Percentiles rank a stretch among this genome's conserved stretches.
Evolutionary conservation across 2,797 vertebrate genomes (phyloP).

Genomic region (Chromobotia macracanthus): DNA sequence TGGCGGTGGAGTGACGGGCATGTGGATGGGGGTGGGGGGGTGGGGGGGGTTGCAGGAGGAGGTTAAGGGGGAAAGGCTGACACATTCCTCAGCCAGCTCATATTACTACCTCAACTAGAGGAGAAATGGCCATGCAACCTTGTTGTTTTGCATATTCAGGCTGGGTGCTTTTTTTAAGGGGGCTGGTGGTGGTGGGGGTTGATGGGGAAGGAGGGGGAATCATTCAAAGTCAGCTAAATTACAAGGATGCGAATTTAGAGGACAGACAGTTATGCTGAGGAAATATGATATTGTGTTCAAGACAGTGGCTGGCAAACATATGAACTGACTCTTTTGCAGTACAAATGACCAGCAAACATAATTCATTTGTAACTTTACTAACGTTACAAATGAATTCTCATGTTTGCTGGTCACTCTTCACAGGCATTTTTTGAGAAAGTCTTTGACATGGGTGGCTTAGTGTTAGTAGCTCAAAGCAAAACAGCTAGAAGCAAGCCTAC

Average conservation of each 20-base stretch:
- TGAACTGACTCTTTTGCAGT: background rate
- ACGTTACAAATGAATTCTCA: no score
- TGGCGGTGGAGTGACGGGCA: conserved; percentile 52
- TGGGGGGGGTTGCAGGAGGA: background rate
- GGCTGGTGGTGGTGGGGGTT: background rate
- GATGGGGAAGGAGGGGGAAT: background rate
- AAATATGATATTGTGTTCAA: background rate
- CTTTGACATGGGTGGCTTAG: conserved; percentile 3
- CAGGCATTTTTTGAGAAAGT: background rate
- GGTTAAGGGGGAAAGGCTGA: conserved; percentile 59
- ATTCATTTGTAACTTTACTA: background rate
- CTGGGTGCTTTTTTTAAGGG: background rate
- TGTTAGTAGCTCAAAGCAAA: background rate
- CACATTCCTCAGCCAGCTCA: conserved; percentile 76
- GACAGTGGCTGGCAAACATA: background rate
- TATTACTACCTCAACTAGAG: conserved; percentile 71
- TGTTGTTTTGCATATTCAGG: conserved; percentile 26
- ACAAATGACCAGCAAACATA: background rate
- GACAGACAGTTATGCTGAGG: background rate
- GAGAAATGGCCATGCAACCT: conserved; percentile 33
- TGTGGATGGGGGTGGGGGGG: conserved; percentile 25
- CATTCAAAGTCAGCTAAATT: background rate
- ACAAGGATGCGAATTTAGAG: background rate
- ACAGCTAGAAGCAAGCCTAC: no score
- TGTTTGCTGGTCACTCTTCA: background rate